Base-by-base conservation (phyloP, 2,797 vertebrate genomes). In the Pitangus sulphuratus region DNA sequence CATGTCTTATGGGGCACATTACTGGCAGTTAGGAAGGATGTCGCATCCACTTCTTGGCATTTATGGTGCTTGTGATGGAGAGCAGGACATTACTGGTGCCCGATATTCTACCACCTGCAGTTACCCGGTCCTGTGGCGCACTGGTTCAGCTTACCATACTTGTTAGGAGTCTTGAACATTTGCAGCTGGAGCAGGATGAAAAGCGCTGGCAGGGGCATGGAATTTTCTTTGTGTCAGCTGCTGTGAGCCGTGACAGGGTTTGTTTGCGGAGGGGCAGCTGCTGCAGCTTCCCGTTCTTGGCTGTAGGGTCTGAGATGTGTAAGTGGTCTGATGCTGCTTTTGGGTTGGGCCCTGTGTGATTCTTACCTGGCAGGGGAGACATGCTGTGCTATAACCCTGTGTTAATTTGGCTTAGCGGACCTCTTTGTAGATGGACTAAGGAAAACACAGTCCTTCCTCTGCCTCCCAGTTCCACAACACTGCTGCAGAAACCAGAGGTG, bases 1-100 rank as follows among this genome's bases (percentile, higher is more conserved):
- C 1, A 0, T 56, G 9, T 70, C 24, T 53, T 60, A 11, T 1
- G 12, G 47, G 85, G 40, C 30, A 3, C 2, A 0, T 53, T 47
- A 19, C 22, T 64, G 57, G 35, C 25, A 87, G 50, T 54, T 53
- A 6, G 57, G n/a, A 57, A 26, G 15, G 78, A 11, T 51, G 31
- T 31, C 15, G 1, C 0, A 1, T 30, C 42, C 7, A 4, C 7
- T 78, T 56, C 22, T 66, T 50, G 2, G 45, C 3, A 0, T 78
- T 86, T 28, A 3, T 39, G 72, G 26, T 60, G 47, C 61, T 84
- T 53, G 2, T 50, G 69, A 51, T 45, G 6, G 42, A 8, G 12
- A 61, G 42, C 5, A 31, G 62, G 31, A 14, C 33, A 12, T 65
- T 40, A 2, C 15, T 65, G 51, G n/a, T 71, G 39, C 25, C 37